A percentile compares a stretch with the other conserved stretches of the same genome.
Conservation (phyloP, 2,888 invertebrate genomes). For the Andrena flavipes region DNA sequence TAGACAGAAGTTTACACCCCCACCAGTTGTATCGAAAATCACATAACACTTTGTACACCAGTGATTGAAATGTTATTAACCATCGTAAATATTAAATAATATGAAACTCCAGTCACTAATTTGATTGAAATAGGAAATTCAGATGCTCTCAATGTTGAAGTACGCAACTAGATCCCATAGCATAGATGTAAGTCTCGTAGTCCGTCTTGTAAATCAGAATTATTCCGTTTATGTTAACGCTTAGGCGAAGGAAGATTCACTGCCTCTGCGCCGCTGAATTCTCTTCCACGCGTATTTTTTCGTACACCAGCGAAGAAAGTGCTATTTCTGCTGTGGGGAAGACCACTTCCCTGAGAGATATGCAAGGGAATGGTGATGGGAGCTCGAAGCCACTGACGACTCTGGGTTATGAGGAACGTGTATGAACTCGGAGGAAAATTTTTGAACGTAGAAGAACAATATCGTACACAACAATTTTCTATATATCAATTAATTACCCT, state of each 20-base stretch:
- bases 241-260: constrained; percentile 23
- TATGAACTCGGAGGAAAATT: neutral
- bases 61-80: neutral
- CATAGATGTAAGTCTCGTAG: neutral
- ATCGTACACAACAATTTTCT: too few relatives aligned
- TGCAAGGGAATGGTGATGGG: constrained; percentile 46
- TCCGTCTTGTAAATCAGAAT: neutral
- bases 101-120: neutral
- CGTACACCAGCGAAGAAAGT: constrained; percentile 39
- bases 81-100: neutral
- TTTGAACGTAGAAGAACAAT: neutral
- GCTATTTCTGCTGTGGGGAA: constrained; percentile 47
- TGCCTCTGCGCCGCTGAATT: constrained; percentile 21
- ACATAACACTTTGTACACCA: neutral
- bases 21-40: neutral
- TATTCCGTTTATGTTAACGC: neutral
- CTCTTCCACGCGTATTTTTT: constrained; percentile 25
- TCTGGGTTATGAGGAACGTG: neutral
- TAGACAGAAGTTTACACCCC: neutral
- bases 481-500: too few relatives aligned
- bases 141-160: neutral
- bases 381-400: constrained; percentile 17
- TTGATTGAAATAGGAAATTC: neutral
- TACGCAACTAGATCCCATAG: neutral
- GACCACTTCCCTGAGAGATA: constrained; percentile 51